phyloP scores from a whole-genome alignment of 2,797 vertebrate species.

The Esox masquinongy region DNA sequence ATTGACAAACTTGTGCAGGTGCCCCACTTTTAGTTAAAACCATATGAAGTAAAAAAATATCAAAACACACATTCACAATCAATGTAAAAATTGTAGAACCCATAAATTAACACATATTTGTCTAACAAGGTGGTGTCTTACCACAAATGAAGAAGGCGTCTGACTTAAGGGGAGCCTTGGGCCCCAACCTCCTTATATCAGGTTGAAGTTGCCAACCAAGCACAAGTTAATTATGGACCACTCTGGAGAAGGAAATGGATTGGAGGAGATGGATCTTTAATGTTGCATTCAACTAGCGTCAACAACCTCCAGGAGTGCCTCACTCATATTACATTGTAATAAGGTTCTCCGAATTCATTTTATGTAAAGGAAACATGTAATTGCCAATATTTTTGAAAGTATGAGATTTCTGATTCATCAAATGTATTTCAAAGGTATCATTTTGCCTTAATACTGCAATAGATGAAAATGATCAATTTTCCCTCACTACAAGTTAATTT shows the following conservation, averaged over 20 bases:
- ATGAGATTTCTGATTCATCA: neutral
- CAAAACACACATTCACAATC: neutral
- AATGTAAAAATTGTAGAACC: neutral
- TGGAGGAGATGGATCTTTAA: neutral
- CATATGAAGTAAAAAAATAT: neutral
- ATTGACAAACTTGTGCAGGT: neutral
- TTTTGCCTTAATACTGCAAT: too few relatives aligned
- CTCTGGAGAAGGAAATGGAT: too few relatives aligned
- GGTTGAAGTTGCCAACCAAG: neutral
- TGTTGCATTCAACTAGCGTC: neutral
- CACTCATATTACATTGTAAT: neutral
- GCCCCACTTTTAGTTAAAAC: neutral
- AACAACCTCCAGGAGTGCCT: neutral
- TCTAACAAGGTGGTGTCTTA: slow-evolving; percentile 11
- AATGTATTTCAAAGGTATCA: too few relatives aligned
- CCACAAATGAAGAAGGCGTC: slow-evolving; percentile 23
- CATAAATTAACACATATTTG: neutral
- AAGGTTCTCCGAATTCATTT: neutral
- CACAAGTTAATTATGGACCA: neutral
- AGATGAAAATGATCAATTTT: too few relatives aligned
- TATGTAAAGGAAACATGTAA: neutral
- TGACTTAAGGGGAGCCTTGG: neutral
- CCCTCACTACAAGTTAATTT: too few relatives aligned
- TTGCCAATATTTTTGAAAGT: too few relatives aligned
- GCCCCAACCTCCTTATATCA: neutral